A percentile compares a stretch with the other conserved stretches of the same genome.
phyloP scores from a whole-genome alignment of 2,113 vertebrate species.

The Sterrhoptilus dennistouni region DNA sequence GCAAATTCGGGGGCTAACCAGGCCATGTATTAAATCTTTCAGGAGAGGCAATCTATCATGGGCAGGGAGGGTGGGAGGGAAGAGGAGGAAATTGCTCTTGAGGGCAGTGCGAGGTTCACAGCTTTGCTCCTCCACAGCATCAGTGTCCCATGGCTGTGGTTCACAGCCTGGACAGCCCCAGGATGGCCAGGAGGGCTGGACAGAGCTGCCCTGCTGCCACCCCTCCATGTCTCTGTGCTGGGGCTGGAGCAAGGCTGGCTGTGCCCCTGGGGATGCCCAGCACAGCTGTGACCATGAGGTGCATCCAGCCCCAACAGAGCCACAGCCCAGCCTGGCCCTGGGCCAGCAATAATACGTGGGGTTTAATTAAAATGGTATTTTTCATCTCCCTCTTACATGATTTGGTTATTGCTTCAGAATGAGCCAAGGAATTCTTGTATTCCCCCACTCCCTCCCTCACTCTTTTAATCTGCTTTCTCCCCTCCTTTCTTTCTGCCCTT shows the following conservation, averaged over 20 bases:
- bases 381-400: neutral
- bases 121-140: neutral
- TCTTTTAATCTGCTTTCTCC: neutral
- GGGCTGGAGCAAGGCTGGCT: neutral
- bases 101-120: neutral
- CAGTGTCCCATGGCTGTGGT: neutral
- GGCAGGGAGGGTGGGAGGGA: neutral
- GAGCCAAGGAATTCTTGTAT: slow-evolving; percentile 27
- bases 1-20: neutral
- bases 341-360: slow-evolving; percentile 3
- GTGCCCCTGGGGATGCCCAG: fast-evolving
- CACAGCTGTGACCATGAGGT: neutral
- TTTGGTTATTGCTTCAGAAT: neutral
- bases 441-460: neutral
- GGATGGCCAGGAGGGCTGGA: fast-evolving
- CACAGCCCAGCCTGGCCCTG: fast-evolving
- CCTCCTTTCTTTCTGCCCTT: neutral
- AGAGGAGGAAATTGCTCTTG: neutral
- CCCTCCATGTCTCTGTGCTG: neutral
- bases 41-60: neutral
- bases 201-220: neutral
- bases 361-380: slow-evolving; percentile 52
- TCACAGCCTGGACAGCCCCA: neutral
- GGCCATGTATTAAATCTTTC: neutral
- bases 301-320: neutral